Conservation (phyloP, 2,888 invertebrate genomes). For the Antitype chi region DNA sequence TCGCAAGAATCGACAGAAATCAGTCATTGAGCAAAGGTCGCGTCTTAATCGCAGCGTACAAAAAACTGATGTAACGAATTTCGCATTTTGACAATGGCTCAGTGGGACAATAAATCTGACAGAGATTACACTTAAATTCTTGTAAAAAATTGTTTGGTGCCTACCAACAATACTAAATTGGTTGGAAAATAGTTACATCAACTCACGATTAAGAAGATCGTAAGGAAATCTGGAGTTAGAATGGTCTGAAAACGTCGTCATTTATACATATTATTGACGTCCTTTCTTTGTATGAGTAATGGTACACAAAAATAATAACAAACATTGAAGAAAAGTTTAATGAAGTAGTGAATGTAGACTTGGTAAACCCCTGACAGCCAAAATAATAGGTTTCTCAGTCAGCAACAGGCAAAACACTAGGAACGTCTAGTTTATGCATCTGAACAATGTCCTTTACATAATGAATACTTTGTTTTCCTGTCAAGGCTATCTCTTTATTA, state of each 20-base stretch:
- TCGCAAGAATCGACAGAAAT: slow-evolving; percentile 54
- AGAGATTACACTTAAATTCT: slow-evolving; percentile 18
- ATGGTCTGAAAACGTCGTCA: not conserved
- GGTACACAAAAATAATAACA: not conserved
- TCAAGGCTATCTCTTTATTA: not conserved
- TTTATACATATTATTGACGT: not conserved
- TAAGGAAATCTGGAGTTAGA: not conserved
- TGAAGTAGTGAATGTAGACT: not conserved
- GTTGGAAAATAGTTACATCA: not conserved
- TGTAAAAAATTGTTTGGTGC: not conserved
- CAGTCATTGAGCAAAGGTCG: slow-evolving; percentile 69
- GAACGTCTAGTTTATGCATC: not conserved
- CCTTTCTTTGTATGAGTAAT: not conserved
- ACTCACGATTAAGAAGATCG: not conserved
- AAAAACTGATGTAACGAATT: slow-evolving; percentile 63
- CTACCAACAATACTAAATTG: slow-evolving; percentile 14
- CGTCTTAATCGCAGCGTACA: slow-evolving; percentile 44
- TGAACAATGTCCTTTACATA: slow-evolving; percentile 12
- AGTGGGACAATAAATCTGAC: slow-evolving; percentile 15
- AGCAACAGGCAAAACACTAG: not conserved
- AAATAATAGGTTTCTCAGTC: not conserved
- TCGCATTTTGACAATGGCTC: slow-evolving; percentile 38
- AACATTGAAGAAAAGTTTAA: not conserved
- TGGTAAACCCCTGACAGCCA: not conserved
- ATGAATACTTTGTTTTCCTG: slow-evolving; percentile 2